Base-by-base conservation (phyloP, 2,888 invertebrate genomes). In the Brachycybe producta region DNA sequence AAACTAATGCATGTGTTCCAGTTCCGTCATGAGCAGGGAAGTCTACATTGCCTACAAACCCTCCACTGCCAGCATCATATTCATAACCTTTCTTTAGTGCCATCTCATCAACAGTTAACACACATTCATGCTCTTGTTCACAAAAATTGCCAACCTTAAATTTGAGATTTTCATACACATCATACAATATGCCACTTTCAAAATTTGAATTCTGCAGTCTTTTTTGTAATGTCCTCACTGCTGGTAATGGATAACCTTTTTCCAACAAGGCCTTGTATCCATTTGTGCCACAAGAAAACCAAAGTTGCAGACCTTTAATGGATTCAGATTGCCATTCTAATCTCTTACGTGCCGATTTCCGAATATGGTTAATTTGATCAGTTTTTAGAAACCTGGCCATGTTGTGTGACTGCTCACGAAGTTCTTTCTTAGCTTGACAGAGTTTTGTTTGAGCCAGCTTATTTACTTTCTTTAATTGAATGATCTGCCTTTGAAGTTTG, bases 1-100 rank as follows among this genome's bases (percentile, higher is more conserved):
- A 39, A 7, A 34, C 45, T 8, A 45, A 23, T n/a, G 45, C 45
- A 32, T 45, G 30, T 13, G 45, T 45, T n/a, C 35, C 36, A 32
- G 15, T 2, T 13, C 32, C 36, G 15, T 30, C 32, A 21, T 46
- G 46, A 23, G 32, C 8, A 23, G 46, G 36, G 21, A 46, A 43
- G 17, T 24, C 30, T n/a, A 43, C 32, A 17, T 11, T 17, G 17
- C 44, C 44, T 5, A 30, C 23, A 43, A 28, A 43, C 5, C 17
- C 30, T n/a, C 28, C 28, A 15, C 27, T 43, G 17, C 15, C 26
- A 23, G 32, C 17, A 30, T 43, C 44, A 43, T 1, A 43, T 17
- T 43, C 28, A 28, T n/a, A n/a, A n/a, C 28, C 30, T 30, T 15
- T 26, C 13, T 26, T 30, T 15, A 43, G 26, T n/a, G 44, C 23